Evolutionary conservation across 2,113 vertebrate species (phyloP).

Genomic region (Cyprinodon tularosa): DNA sequence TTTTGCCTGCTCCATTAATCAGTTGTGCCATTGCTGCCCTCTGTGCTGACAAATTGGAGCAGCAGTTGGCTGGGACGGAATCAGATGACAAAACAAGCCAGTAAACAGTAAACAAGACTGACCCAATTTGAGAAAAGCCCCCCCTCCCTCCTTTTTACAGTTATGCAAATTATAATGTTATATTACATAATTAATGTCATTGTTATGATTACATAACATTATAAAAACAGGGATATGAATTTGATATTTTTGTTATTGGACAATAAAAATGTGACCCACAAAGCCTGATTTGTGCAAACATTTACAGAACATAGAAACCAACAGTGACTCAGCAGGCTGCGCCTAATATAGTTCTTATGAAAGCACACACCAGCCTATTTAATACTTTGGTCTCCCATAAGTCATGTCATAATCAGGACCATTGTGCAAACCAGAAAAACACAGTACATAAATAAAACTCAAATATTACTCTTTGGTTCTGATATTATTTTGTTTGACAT

Average conservation of each 20-base stretch:
- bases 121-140: slow-evolving; percentile 56
- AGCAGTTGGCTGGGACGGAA: not conserved
- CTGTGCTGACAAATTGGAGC: slow-evolving; percentile 27
- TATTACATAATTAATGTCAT: not conserved
- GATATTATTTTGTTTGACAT: not conserved
- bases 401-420: too few relatives aligned
- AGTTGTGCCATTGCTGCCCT: slow-evolving; percentile 12
- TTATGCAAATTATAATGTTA: too few relatives aligned
- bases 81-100: slow-evolving; percentile 63
- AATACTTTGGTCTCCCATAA: too few relatives aligned
- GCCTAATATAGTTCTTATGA: not conserved
- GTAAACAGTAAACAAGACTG: slow-evolving; percentile 74
- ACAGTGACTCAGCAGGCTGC: not conserved
- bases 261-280: not conserved
- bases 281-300: not conserved
- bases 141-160: not conserved
- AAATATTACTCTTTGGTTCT: not conserved
- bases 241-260: not conserved
- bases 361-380: not conserved
- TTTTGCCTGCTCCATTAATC: not conserved
- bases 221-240: not conserved
- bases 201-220: slow-evolving; percentile 5
- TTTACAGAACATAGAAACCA: not conserved
- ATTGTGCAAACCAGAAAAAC: too few relatives aligned
- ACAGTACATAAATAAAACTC: too few relatives aligned